Percentiles rank a stretch among this genome's conserved stretches.
These are phyloP conservation scores for Parazoanthus darwini DNA, from an alignment of 92 coral and sea anemone species.

Conservation along the genomic window DNA sequence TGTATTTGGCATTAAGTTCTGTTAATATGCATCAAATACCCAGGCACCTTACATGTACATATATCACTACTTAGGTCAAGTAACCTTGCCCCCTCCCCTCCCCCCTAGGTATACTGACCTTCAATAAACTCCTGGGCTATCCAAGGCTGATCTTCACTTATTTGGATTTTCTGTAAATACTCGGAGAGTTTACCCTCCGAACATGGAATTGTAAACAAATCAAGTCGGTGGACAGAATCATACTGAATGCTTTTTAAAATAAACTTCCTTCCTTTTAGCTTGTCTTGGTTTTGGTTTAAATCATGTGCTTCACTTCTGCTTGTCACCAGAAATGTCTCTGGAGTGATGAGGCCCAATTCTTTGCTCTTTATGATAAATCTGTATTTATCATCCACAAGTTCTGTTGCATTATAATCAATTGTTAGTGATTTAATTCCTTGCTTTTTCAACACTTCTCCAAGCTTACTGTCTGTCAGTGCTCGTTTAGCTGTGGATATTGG, in stretches of 20 bases:
- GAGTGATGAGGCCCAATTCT: not conserved
- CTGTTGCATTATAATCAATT: not conserved
- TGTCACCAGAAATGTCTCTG: not conserved
- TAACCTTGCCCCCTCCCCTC: not conserved
- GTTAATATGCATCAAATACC: too few species aligned
- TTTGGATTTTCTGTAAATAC: not conserved
- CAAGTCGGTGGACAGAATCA: not conserved
- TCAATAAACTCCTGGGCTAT: slow-evolving; percentile 16
- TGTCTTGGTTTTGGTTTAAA: not conserved
- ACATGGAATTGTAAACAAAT: not conserved
- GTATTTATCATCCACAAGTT: slow-evolving; percentile 3
- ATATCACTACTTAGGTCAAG: too few species aligned
- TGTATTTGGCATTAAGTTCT: too few species aligned
- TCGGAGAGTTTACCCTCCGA: not conserved
- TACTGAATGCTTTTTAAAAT: slow-evolving; percentile 9
- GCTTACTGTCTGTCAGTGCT: not conserved
- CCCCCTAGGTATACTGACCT: not conserved
- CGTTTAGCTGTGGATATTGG: not conserved
- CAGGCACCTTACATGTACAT: too few species aligned
- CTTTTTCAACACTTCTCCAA: not conserved
- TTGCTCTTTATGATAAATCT: slow-evolving; percentile 7
- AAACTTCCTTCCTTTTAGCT: not conserved
- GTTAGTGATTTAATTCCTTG: not conserved
- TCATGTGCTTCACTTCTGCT: not conserved
- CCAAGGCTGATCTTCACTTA: not conserved